These are phyloP conservation scores for Lithobates pipiens DNA, from an alignment of 2,797 vertebrate species.

Conservation along the genomic window DNA sequence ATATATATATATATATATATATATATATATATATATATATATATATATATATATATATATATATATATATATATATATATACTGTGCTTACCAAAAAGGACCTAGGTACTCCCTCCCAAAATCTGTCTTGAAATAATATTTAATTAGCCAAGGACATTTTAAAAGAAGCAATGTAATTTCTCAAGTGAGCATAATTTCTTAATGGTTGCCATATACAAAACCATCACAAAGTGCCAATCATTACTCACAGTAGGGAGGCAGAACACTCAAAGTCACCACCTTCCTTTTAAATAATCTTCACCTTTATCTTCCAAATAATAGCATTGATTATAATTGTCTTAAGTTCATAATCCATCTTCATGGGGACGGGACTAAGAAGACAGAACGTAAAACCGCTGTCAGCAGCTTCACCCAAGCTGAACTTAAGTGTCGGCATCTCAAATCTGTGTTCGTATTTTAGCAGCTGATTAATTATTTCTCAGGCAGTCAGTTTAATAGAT, in stretches of 20 bases:
- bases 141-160: no score
- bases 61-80: no score
- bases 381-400: conserved; percentile 19
- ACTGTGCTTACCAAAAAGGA: no score
- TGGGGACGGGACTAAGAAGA: neutral
- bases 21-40: no score
- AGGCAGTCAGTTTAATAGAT: conserved; percentile 28
- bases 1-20: no score
- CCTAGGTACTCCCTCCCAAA: no score
- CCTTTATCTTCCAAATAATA: conserved; percentile 41
- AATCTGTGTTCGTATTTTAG: conserved; percentile 15
- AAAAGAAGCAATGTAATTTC: neutral
- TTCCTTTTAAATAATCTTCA: conserved; percentile 13
- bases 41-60: no score
- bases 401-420: conserved; percentile 45
- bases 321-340: conserved; percentile 31
- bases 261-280: conserved; percentile 17
- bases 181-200: neutral
- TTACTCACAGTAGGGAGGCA: neutral
- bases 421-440: conserved; percentile 21
- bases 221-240: neutral
- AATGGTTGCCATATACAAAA: neutral
- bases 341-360: conserved; percentile 19
- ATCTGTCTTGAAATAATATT: no score
- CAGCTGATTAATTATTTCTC: conserved; percentile 59